phyloP scores from a whole-genome alignment of 2,113 vertebrate genomes.

The Daphoenositta chrysoptera region DNA sequence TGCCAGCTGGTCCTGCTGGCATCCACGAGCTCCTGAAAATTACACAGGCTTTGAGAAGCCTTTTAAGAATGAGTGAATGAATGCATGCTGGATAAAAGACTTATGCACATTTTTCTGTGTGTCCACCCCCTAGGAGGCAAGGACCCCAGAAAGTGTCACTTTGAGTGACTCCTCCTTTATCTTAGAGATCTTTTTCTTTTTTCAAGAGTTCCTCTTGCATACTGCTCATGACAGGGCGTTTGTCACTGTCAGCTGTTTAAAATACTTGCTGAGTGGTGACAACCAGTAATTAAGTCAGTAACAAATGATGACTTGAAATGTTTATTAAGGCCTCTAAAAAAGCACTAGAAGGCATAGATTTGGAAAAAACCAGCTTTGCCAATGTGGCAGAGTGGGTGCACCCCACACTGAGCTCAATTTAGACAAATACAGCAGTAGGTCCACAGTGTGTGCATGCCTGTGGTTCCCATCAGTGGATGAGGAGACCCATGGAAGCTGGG shows the following conservation, averaged over 20 bases:
- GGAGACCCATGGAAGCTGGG: neutral
- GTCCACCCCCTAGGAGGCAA: neutral
- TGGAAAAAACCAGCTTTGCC: neutral
- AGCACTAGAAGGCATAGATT: neutral
- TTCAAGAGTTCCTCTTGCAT: neutral
- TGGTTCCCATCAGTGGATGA: neutral
- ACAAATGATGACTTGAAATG: neutral
- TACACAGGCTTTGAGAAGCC: neutral
- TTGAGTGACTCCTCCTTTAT: neutral
- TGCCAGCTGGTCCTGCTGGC: neutral
- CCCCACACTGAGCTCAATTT: neutral
- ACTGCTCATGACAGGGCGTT: neutral
- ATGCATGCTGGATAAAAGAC: neutral
- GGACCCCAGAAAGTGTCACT: neutral
- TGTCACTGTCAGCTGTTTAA: neutral
- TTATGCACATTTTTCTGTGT: neutral
- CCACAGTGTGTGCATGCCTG: fast-evolving
- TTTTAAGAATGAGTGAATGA: neutral
- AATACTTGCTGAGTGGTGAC: neutral
- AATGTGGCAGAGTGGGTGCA: neutral
- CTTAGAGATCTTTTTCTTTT: neutral
- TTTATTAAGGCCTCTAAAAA: neutral
- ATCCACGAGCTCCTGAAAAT: neutral
- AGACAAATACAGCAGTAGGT: neutral
- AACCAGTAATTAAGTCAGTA: neutral